phyloP scores from a whole-genome alignment of 1,140 invertebrate genomes.

The Dreissena polymorpha region DNA sequence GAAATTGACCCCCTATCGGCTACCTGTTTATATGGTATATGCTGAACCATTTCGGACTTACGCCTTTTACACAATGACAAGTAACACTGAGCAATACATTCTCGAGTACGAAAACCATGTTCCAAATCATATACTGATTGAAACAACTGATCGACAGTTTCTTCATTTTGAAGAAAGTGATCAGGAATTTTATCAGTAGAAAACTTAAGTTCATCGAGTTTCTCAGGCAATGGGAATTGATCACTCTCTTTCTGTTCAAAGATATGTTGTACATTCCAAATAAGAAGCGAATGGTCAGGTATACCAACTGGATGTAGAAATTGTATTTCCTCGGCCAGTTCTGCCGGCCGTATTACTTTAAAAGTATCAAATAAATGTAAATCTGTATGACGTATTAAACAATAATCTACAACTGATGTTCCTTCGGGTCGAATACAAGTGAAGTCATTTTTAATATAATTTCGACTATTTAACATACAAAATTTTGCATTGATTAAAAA shows the following conservation, averaged over 20 bases:
- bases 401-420: too few relatives aligned
- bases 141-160: neutral
- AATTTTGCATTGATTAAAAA: slow-evolving; percentile 32
- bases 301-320: slow-evolving; percentile 16
- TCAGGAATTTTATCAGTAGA: slow-evolving; percentile 1
- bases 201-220: neutral
- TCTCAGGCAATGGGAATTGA: neutral
- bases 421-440: too few relatives aligned
- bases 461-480: slow-evolving; percentile 52
- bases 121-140: neutral
- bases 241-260: neutral
- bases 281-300: slow-evolving; percentile 13
- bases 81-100: slow-evolving; percentile 9
- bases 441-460: neutral
- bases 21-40: slow-evolving; percentile 14
- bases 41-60: slow-evolving; percentile 13
- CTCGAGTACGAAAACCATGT: slow-evolving; percentile 10
- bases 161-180: neutral
- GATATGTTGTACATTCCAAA: slow-evolving; percentile 10
- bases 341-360: too few relatives aligned
- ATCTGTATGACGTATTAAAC: too few relatives aligned
- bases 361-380: too few relatives aligned
- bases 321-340: neutral
- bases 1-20: neutral
- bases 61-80: slow-evolving; percentile 7